phyloP scores from a whole-genome alignment of 2,797 vertebrate species.

The Sebastes diploproa region DNA sequence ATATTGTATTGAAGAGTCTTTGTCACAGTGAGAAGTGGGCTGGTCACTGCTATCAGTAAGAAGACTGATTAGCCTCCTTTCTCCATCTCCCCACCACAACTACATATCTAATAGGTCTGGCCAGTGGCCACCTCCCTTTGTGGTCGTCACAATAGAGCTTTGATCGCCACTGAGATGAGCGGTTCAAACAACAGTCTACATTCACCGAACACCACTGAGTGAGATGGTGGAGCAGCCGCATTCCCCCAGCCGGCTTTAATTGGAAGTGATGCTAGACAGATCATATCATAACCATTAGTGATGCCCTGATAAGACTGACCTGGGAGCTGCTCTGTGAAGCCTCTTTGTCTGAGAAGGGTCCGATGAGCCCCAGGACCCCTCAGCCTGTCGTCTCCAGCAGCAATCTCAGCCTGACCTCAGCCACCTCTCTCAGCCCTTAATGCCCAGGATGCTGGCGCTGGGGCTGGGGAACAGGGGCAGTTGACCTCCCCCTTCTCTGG shows the following conservation, averaged over 20 bases:
- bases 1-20: slow-evolving; percentile 72
- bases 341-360: slow-evolving; percentile 69
- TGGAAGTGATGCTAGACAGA: slow-evolving; percentile 82
- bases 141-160: slow-evolving; percentile 76
- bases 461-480: slow-evolving; percentile 66
- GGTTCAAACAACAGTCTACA: slow-evolving; percentile 77
- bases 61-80: slow-evolving; percentile 78
- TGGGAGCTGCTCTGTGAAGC: slow-evolving; percentile 68
- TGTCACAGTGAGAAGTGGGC: slow-evolving; percentile 67
- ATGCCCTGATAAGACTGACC: slow-evolving; percentile 81
- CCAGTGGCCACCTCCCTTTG: slow-evolving; percentile 76
- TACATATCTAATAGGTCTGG: slow-evolving; percentile 77
- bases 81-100: slow-evolving; percentile 65
- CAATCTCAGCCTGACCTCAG: slow-evolving; percentile 76
- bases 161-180: slow-evolving; percentile 77
- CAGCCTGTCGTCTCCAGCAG: slow-evolving; percentile 64
- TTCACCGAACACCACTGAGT: slow-evolving; percentile 57
- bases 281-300: slow-evolving; percentile 84
- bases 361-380: slow-evolving; percentile 62
- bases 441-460: slow-evolving; percentile 65
- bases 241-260: slow-evolving; percentile 77
- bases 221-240: slow-evolving; percentile 51
- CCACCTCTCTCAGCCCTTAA: slow-evolving; percentile 74
- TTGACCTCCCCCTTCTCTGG: slow-evolving; percentile 74
- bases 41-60: slow-evolving; percentile 75